Base-by-base conservation (phyloP, 2,113 vertebrate genomes). In the Ploceus nigricollis region DNA sequence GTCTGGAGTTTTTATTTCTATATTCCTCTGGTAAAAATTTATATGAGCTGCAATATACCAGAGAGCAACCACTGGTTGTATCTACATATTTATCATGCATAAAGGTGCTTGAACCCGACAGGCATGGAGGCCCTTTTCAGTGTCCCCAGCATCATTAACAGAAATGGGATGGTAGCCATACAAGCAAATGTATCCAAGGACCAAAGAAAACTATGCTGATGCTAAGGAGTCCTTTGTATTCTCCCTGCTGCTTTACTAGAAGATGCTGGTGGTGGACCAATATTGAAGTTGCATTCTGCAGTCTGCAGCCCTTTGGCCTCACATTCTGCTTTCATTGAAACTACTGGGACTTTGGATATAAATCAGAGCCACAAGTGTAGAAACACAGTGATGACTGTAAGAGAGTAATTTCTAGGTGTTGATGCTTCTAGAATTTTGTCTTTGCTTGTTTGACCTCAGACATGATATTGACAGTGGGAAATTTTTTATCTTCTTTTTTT, bases 391-490 rank as follows among this genome's bases (percentile, higher is more conserved):
- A 54, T 50, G 11, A 3, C 4, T 86, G 2, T 23, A 73, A 60
- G 28, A 28, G 31, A 31, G 45, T 45, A 47, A 57, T 40, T 69
- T 85, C 20, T 73, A 58, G 28, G 15, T n/a, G 31, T 19, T 50
- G 19, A 51, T 35, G 9, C 6, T 75, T 86, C 48, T 40, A 61
- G 22, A 86, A 73, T 28, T 12, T 23, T 13, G 1, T 33, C 3
- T 19, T 82, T 83, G 1, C 8, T 51, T 79, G 4, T 60, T 63
- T 70, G 20, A 75, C 12, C 7, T 63, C 17, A 45, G 19, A 50
- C 4, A 1, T 40, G 39, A 47, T 17, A 50, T 56, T 21, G 27
- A 24, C 5, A n/a, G 15, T 1, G 2, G 16, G 2, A 35, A 48
- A 22, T 44, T 48, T 11, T 65, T 10, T 28, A 21, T 24, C 6